phyloP scores from a whole-genome alignment of 1,140 invertebrate species.

The Glomeris maerens region DNA sequence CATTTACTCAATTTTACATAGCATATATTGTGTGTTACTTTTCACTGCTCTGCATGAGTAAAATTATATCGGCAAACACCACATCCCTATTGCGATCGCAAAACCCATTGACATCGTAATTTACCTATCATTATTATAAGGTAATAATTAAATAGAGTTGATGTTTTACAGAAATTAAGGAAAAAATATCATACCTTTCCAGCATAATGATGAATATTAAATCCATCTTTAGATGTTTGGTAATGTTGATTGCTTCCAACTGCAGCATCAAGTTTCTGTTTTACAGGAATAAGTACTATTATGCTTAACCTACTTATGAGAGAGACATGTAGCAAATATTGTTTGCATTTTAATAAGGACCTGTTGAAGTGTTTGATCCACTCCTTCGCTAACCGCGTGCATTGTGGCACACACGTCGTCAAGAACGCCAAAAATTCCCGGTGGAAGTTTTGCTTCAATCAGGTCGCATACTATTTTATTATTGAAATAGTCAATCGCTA shows the following conservation, averaged over 20 bases:
- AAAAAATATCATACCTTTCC: conserved; percentile 46
- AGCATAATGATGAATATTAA: conserved; percentile 56
- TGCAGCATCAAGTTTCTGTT: conserved; percentile 42
- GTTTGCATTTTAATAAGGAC: conserved; percentile 23
- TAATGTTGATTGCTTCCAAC: conserved; percentile 46
- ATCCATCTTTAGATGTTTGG: conserved; percentile 42
- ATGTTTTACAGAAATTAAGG: too few relatives aligned
- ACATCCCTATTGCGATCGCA: conserved; percentile 63
- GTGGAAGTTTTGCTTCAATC: conserved; percentile 42
- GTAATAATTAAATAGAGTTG: background rate
- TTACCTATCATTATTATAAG: conserved; percentile 32
- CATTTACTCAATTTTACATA: too few relatives aligned
- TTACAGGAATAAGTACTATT: too few relatives aligned
- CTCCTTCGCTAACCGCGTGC: conserved; percentile 51
- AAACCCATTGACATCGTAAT: conserved; percentile 54
- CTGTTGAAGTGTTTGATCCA: conserved; percentile 45
- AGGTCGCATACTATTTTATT: conserved; percentile 59
- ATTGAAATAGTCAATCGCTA: conserved; percentile 60
- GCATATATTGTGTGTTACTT: conserved; percentile 43
- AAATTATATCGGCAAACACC: conserved; percentile 53
- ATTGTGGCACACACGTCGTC: conserved; percentile 62
- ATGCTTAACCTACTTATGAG: too few relatives aligned
- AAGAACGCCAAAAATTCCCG: conserved; percentile 49
- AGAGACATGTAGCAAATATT: conserved; percentile 12
- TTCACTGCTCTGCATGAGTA: conserved; percentile 54